These are phyloP conservation scores for Drosophila kepulauana DNA, from an alignment of 1,140 invertebrate genomes.

Conservation along the genomic window DNA sequence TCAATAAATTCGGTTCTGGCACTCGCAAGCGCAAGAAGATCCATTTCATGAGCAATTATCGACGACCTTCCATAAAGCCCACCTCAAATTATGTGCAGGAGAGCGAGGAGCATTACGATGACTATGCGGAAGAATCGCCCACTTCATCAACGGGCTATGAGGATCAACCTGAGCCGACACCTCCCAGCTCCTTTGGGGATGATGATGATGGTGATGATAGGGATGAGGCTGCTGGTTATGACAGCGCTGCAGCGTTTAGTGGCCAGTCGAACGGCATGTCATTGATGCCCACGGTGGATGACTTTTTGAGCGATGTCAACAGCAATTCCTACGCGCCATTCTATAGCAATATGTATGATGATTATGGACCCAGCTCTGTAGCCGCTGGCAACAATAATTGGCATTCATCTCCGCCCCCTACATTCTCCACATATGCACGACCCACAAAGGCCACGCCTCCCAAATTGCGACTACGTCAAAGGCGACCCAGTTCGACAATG, in stretches of 20 bases:
- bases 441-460: slow-evolving; percentile 21
- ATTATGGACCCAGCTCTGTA: slow-evolving; percentile 27
- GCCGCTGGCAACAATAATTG: slow-evolving; percentile 6
- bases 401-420: slow-evolving; percentile 37
- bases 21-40: slow-evolving; percentile 62
- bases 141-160: slow-evolving; percentile 3
- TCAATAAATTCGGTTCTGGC: slow-evolving; percentile 48
- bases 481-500: slow-evolving; percentile 14
- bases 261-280: slow-evolving; percentile 52
- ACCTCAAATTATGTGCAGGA: slow-evolving; percentile 21
- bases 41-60: slow-evolving; percentile 5
- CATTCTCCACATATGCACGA: background rate
- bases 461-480: slow-evolving; percentile 14
- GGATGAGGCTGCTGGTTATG: slow-evolving; percentile 41
- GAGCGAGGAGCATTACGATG: slow-evolving; percentile 49
- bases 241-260: slow-evolving; percentile 65
- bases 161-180: slow-evolving; percentile 15
- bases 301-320: slow-evolving; percentile 46
- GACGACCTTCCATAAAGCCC: background rate
- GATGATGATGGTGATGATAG: slow-evolving; percentile 24
- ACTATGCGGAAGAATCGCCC: slow-evolving; percentile 42
- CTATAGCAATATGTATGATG: slow-evolving; percentile 50
- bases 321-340: slow-evolving; percentile 4
- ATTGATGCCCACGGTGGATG: slow-evolving; percentile 55
- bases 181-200: slow-evolving; percentile 32